Evolutionary conservation across 1,140 invertebrate species (phyloP).

Genomic region (Alviniconcha marisindica): DNA sequence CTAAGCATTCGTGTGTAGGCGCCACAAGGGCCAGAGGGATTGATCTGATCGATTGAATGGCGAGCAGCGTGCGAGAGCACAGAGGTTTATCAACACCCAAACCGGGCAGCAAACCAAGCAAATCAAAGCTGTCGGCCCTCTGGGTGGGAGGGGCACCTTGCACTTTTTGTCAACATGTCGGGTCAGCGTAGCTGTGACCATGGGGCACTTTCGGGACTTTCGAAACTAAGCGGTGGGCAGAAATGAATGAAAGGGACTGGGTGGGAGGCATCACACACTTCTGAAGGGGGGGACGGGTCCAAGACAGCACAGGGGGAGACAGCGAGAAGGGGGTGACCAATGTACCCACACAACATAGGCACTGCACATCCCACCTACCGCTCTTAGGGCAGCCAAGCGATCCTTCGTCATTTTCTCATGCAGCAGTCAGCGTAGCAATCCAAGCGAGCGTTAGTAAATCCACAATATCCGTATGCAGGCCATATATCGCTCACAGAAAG

Average conservation of each 20-base stretch:
- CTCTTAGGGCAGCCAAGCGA: conserved; percentile 96
- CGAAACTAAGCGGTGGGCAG: neutral
- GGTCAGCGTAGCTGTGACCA: neutral
- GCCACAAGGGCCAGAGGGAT: conserved; percentile 29
- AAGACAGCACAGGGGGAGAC: conserved; percentile 14
- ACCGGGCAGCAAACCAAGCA: conserved; percentile 13
- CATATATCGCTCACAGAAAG: conserved; percentile 41
- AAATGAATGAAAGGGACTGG: conserved; percentile 8
- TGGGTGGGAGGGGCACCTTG: conserved; percentile 23
- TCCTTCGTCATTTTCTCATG: conserved; percentile 91
- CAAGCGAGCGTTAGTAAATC: conserved; percentile 40
- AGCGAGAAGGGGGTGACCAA: conserved; percentile 17
- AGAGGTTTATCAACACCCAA: conserved; percentile 28
- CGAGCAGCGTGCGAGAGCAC: conserved; percentile 25
- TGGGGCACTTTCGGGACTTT: conserved; percentile 9
- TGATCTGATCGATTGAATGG: conserved; percentile 39
- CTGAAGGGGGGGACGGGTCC: conserved; percentile 18
- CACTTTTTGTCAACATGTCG: neutral
- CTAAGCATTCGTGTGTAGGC: conserved; percentile 21
- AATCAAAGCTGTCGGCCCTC: conserved; percentile 22
- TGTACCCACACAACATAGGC: conserved; percentile 17
- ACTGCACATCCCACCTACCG: conserved; percentile 82
- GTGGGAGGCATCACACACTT: conserved; percentile 22
- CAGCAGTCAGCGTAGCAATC: conserved; percentile 30
- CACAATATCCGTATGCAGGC: conserved; percentile 45